Conservation (phyloP, 2,888 invertebrate species). For the Incurvaria masculella region DNA sequence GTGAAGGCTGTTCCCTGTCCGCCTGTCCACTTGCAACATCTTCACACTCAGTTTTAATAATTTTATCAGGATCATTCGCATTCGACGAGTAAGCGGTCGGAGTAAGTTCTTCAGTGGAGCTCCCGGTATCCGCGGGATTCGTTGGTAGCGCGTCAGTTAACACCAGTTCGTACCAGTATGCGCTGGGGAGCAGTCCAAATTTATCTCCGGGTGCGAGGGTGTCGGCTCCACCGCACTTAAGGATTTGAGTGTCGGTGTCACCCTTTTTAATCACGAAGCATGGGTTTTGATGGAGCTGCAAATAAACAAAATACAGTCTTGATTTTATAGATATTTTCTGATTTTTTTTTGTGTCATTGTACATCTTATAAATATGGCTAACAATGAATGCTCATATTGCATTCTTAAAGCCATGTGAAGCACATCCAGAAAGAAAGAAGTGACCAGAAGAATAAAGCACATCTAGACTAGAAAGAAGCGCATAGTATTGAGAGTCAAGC, state of each 20-base stretch:
- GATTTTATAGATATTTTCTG: neutral
- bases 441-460: neutral
- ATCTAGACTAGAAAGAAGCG: conserved; percentile 3
- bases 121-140: neutral
- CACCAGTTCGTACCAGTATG: conserved; percentile 46
- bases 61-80: conserved; percentile 2
- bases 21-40: conserved; percentile 22
- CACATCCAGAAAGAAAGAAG: no score
- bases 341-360: no score
- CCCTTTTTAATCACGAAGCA: conserved; percentile 41
- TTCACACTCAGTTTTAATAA: conserved; percentile 10
- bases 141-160: conserved; percentile 13
- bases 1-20: conserved; percentile 9
- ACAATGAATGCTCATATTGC: no score
- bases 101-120: neutral
- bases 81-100: neutral
- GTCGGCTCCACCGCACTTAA: conserved; percentile 29
- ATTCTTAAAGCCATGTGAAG: no score
- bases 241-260: conserved; percentile 25
- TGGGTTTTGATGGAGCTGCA: conserved; percentile 54
- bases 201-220: conserved; percentile 43
- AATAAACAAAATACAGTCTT: conserved; percentile 14
- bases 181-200: conserved; percentile 50
- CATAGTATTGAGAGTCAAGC: neutral
- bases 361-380: no score